These are phyloP conservation scores for Trichechus manatus DNA, from an alignment of 2,113 vertebrate genomes.

Conservation along the genomic window DNA sequence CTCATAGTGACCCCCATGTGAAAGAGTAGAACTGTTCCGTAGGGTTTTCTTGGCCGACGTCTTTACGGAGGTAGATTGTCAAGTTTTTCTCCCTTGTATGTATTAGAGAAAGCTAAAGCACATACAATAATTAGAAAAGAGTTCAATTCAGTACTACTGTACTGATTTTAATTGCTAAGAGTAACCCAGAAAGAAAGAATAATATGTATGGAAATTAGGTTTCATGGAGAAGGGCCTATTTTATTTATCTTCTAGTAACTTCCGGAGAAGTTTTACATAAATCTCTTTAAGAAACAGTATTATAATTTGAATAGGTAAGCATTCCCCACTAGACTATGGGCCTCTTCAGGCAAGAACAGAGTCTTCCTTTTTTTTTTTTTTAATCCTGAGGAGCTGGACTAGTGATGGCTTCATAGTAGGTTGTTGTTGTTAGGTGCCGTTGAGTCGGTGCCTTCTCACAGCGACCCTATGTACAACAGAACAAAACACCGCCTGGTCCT, in stretches of 20 bases:
- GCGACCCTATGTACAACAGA: too few species aligned
- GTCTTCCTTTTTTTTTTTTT: neutral
- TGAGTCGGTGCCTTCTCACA: too few species aligned
- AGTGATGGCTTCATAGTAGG: neutral
- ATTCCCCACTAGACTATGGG: neutral
- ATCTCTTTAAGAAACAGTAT: neutral
- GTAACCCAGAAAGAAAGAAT: neutral
- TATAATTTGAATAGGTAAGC: neutral
- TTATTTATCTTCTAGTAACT: slow-evolving; percentile 33
- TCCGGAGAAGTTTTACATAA: neutral
- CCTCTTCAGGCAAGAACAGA: neutral
- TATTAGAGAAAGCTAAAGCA: neutral
- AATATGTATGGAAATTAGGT: neutral
- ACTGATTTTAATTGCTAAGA: neutral
- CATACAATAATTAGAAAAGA: neutral
- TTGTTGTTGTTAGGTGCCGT: too few species aligned
- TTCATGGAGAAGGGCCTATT: neutral
- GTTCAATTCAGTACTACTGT: neutral
- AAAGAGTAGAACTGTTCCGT: too few species aligned
- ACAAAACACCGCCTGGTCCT: too few species aligned
- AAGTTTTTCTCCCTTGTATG: neutral
- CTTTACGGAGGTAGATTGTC: too few species aligned
- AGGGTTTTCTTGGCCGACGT: too few species aligned
- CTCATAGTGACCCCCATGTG: too few species aligned
- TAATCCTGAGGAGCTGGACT: neutral